Evolutionary conservation across 2,797 vertebrate genomes (phyloP), one percentile per base, ranked within the genome.

Genomic region (Threskiornis aethiopicus): DNA sequence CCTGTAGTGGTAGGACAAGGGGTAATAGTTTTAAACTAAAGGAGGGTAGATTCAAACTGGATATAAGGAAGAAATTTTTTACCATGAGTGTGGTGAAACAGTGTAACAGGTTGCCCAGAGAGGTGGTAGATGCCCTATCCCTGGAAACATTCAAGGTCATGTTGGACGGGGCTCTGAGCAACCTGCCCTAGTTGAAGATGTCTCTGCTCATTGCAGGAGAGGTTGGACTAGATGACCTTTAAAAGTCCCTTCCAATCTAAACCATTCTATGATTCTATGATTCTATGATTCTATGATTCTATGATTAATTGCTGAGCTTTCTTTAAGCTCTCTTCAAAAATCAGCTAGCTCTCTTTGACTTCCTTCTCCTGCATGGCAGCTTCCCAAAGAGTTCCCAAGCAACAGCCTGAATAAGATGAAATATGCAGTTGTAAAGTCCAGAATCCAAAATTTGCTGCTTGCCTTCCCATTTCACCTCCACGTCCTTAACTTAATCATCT

Each of bases 1-100:
- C 4, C 19, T 39, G 19, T 47, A 20, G 41, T 1, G 0, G 52
- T 3, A n/a, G 19, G 14, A 62, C 13, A 26, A 54, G 3, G 6
- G 10, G 5, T 47, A 54, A 35, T 31, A 4, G 2, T 13, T 82
- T 76, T 35, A 59, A 35, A 66, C 13, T 79, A 41, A 39, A 47
- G 5, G 5, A 54, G 9, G 2, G 18, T 49, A 47, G 31, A 78
- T 46, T 52, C 24, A 69, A 13, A 15, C 9, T 46, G 28, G 13
- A 54, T 37, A 47, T 41, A 37, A 67, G 21, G 18, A 85, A 59
- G 15, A 44, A 22, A 8, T 33, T 35, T 80, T 67, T 82, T 72
- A 69, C 0, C 0, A 22, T 41, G 41, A 41, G 41, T 41, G 6
- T 47, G 22, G 6, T 59, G 17, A 65, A 72, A 66, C 20, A 41